These are phyloP conservation scores for Tupiocoris notatus DNA, from an alignment of 2,888 invertebrate genomes.

Conservation along the genomic window DNA sequence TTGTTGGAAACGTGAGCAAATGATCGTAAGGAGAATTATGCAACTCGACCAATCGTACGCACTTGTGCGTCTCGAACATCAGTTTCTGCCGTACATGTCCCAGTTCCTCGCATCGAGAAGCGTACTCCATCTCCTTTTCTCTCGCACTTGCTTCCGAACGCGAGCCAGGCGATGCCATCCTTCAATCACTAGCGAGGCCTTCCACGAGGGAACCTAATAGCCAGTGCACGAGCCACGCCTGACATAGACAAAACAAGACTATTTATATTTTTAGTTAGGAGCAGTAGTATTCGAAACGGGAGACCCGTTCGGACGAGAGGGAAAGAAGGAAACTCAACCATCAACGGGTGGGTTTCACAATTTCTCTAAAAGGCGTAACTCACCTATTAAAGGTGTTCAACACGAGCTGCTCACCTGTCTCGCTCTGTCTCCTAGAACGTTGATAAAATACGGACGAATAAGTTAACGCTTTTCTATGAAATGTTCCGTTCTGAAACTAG, in stretches of 20 bases:
- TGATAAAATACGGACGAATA: not conserved
- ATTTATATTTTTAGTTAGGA: slow-evolving; percentile 39
- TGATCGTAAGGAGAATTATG: not conserved
- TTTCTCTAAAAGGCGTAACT: slow-evolving; percentile 12
- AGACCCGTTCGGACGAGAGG: not conserved
- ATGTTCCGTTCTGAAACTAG: not conserved
- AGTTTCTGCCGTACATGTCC: not conserved
- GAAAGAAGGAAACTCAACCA: not conserved
- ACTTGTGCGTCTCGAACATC: not conserved
- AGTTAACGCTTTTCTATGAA: not conserved
- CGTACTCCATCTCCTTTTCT: not conserved
- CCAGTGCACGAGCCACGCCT: slow-evolving; percentile 41
- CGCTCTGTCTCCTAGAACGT: not conserved
- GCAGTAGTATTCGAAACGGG: slow-evolving; percentile 20
- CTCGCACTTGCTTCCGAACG: not conserved
- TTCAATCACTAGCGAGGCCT: slow-evolving; percentile 27
- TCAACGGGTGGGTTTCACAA: slow-evolving; percentile 11
- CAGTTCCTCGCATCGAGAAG: not conserved
- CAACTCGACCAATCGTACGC: not conserved
- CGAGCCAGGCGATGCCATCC: slow-evolving; percentile 26
- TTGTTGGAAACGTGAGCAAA: too few species aligned
- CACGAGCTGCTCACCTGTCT: not conserved
- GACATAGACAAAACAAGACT: slow-evolving; percentile 39
- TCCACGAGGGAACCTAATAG: slow-evolving; percentile 32
- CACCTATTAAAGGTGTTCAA: slow-evolving; percentile 16